A percentile compares a stretch with the other conserved stretches of the same genome.
These are phyloP conservation scores for Parotia lawesii DNA, from an alignment of 2,113 vertebrate genomes.

Conservation along the genomic window DNA sequence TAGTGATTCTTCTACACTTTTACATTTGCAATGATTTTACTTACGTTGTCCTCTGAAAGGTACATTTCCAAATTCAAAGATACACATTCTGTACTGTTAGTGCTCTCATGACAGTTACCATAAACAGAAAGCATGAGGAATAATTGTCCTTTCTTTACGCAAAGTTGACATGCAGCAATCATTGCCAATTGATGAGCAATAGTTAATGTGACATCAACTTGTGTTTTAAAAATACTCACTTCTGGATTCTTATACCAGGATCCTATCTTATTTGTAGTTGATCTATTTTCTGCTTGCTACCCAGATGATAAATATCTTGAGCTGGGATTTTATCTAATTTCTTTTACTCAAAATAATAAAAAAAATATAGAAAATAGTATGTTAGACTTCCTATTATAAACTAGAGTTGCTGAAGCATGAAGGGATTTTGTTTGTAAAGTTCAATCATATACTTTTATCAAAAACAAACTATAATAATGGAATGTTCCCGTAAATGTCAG, in stretches of 20 bases:
- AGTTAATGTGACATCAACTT: not conserved
- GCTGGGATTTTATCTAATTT: not conserved
- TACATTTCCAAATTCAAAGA: not conserved
- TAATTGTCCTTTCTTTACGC: not conserved
- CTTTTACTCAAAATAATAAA: not conserved
- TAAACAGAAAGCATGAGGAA: not conserved
- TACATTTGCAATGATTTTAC: not conserved
- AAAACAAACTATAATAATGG: slow-evolving; percentile 32
- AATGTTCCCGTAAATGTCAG: slow-evolving; percentile 54
- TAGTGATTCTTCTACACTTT: not conserved
- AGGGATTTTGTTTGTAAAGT: slow-evolving; percentile 50
- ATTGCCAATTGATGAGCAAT: not conserved
- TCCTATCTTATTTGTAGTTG: not conserved
- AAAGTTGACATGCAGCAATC: not conserved
- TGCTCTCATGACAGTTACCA: not conserved
- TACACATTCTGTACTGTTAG: not conserved
- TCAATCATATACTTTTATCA: slow-evolving; percentile 50
- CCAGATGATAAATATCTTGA: not conserved
- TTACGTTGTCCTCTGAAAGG: not conserved
- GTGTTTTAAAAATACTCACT: not conserved
- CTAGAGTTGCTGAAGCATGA: not conserved
- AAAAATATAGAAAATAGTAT: not conserved
- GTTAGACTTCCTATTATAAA: slow-evolving; percentile 4
- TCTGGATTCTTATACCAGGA: not conserved
- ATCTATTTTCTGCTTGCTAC: not conserved